Conservation (phyloP, 2,888 invertebrate genomes). For the Drosophila mimetica region DNA sequence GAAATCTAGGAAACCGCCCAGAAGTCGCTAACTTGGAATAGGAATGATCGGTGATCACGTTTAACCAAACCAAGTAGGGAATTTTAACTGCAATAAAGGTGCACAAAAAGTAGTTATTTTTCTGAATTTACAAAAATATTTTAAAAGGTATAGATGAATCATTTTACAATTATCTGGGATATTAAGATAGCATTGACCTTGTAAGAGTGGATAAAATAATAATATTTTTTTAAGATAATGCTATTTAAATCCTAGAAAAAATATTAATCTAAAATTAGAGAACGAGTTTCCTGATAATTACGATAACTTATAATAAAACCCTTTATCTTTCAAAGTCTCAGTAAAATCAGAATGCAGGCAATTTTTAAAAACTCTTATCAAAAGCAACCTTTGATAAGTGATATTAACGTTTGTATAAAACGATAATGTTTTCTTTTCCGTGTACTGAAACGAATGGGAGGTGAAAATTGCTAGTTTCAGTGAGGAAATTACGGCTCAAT, state of each 20-base stretch:
- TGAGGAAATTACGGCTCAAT: slow-evolving; percentile 28
- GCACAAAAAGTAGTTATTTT: slow-evolving; percentile 3
- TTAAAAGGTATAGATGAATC: background rate
- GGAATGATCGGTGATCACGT: slow-evolving; percentile 34
- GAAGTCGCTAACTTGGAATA: slow-evolving; percentile 19
- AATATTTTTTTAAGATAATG: background rate
- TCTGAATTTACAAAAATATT: background rate
- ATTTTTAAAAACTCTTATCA: background rate
- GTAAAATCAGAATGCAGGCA: slow-evolving; percentile 2
- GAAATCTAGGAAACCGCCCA: slow-evolving; percentile 34
- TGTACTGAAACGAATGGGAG: background rate
- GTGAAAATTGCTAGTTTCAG: background rate
- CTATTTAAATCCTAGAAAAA: background rate
- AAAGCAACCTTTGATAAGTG: background rate
- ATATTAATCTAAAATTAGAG: background rate
- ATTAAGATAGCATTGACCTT: too few species aligned
- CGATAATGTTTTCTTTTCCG: background rate
- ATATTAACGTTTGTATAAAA: background rate
- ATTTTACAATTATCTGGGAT: background rate
- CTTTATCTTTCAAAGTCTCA: background rate
- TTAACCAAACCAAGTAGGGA: slow-evolving; percentile 16
- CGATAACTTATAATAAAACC: background rate
- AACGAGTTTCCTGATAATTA: background rate
- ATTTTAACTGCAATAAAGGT: slow-evolving; percentile 13
- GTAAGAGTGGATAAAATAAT: too few species aligned